Conservation (phyloP, 1,140 invertebrate genomes). For the Acromyrmex heyeri region DNA sequence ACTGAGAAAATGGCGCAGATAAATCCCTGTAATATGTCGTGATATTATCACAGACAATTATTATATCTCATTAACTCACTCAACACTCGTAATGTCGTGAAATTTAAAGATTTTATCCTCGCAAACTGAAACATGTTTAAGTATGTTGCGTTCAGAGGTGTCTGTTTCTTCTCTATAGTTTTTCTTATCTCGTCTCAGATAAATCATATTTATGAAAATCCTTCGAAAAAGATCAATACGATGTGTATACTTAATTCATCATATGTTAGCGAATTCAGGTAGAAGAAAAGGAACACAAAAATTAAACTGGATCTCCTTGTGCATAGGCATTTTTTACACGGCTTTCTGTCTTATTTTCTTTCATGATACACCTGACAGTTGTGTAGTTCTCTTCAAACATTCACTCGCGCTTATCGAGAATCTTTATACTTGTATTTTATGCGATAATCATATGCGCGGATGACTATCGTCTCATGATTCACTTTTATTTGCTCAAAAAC, state of each 20-base stretch:
- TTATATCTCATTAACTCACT: constrained; percentile 37
- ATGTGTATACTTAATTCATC: constrained; percentile 28
- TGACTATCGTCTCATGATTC: neutral
- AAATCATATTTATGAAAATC: neutral
- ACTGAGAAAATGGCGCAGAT: constrained; percentile 29
- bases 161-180: neutral
- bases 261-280: neutral
- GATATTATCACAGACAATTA: constrained; percentile 6
- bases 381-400: neutral
- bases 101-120: constrained; percentile 16
- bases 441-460: neutral
- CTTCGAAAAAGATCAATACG: neutral
- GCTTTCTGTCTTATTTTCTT: constrained; percentile 30
- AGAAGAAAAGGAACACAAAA: neutral
- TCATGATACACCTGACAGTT: constrained; percentile 13
- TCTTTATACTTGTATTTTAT: constrained; percentile 13
- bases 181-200: neutral
- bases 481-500: neutral
- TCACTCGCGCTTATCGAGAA: constrained; percentile 14
- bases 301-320: constrained; percentile 46
- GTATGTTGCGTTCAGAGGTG: neutral
- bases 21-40: constrained; percentile 22
- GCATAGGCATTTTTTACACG: constrained; percentile 35
- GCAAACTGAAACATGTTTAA: neutral
- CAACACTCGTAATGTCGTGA: neutral